These are phyloP conservation scores for Coenonympha arcania DNA, from an alignment of 2,888 invertebrate species.

Conservation along the genomic window DNA sequence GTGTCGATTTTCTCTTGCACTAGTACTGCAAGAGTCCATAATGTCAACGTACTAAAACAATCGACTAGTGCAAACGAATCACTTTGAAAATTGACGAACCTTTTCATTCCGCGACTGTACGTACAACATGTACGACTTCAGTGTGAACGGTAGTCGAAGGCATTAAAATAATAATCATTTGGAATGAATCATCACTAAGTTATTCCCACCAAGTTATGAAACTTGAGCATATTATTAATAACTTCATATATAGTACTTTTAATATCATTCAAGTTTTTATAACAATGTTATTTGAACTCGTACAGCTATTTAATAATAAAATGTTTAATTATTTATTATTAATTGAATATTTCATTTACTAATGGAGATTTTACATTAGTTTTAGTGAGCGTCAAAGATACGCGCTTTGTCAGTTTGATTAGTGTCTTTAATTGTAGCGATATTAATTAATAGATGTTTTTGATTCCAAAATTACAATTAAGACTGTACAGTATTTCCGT, in stretches of 20 bases:
- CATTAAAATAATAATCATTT: conserved; percentile 8
- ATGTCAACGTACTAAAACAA: too few relatives aligned
- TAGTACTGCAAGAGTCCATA: too few relatives aligned
- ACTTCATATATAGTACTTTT: background rate
- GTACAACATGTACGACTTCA: conserved; percentile 15
- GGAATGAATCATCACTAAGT: conserved; percentile 16
- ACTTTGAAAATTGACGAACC: too few relatives aligned
- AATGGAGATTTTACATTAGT: background rate
- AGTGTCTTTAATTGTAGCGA: too few relatives aligned
- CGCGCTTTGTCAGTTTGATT: background rate
- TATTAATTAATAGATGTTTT: too few relatives aligned
- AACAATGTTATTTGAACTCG: conserved; percentile 1
- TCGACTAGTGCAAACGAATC: too few relatives aligned
- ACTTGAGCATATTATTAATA: conserved; percentile 15
- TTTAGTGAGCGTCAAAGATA: background rate
- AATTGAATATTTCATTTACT: background rate
- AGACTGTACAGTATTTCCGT: too few relatives aligned
- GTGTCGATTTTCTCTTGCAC: too few relatives aligned
- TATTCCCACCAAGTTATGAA: conserved; percentile 1
- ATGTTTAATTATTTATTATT: background rate
- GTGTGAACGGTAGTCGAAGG: conserved; percentile 25
- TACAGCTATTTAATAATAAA: background rate
- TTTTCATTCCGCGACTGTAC: too few relatives aligned
- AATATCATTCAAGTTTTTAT: background rate
- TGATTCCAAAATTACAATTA: too few relatives aligned